Evolutionary conservation across 2,113 vertebrate genomes (phyloP), one percentile per base, ranked within the genome.

Genomic region (Labeo catla): DNA sequence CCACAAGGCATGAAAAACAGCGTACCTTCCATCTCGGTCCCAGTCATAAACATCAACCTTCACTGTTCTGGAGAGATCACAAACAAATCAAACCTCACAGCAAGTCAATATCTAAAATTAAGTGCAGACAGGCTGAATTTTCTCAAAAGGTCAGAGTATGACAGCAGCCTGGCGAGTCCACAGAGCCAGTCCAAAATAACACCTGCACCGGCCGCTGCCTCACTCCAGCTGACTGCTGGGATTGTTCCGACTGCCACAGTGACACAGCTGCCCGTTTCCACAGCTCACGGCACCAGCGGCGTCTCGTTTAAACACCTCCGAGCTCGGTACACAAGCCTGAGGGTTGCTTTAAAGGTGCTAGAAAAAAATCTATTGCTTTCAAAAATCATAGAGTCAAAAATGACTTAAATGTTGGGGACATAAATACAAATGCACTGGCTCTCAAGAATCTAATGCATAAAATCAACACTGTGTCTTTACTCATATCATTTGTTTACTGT

Each of bases 11-110:
- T 43, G 57, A 36, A 36, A 3, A 76, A 36, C 34, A 47, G 21
- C 50, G 57, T 95, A 99, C 98, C 98, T 99, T 93, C 98, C 98
- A 21, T 98, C 98, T 87, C 98, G 94, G 91, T 99, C 98, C 98
- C 98, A 99, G 93, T 99, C 98, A 0, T 96, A 99, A 45, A 99
- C 98, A 0, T 99, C 98, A 84, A 99, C 95, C 93, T 99, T 98
- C 93, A 99, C 97, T 0, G 97, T 99, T 93, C 98, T 99, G 94
- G 85, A 91, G 34, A 65, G 68, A 80, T 77, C 21, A 84, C 52
- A 54, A 36, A 83, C 23, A 86, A 80, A 72, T 70, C 76, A 79
- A 45, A 54, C 16, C 70, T 36, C 45, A 76, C 57, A 70, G 63
- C 23, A 83, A 77, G 13, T 79, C 8, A 72, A 83, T 80, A 50